Conservation (phyloP, 2,797 vertebrate genomes). For the Gallinago solitaria region DNA sequence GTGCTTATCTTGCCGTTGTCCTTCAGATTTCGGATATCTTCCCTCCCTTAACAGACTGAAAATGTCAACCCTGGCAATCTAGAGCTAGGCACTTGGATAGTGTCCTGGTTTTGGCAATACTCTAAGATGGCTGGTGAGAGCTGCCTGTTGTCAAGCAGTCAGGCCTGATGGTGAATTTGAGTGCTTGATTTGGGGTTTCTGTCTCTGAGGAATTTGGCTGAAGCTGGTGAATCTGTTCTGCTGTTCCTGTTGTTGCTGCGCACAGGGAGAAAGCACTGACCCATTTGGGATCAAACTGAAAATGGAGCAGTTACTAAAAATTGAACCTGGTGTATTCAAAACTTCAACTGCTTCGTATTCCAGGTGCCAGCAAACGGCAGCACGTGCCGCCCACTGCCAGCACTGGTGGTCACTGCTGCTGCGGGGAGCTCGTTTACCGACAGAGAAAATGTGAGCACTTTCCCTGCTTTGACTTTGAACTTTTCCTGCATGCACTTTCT, state of each 20-base stretch:
- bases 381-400: not conserved
- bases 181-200: not conserved
- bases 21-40: not conserved
- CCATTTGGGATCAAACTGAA: not conserved
- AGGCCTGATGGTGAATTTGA: not conserved
- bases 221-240: not conserved
- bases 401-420: not conserved
- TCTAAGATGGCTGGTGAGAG: not conserved
- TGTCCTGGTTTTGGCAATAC: not conserved
- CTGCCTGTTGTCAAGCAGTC: not conserved
- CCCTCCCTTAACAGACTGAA: not conserved
- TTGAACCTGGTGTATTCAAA: not conserved
- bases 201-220: not conserved
- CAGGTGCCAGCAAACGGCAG: not conserved
- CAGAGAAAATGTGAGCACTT: not conserved
- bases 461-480: not conserved
- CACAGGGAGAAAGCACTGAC: not conserved
- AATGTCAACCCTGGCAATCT: not conserved
- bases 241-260: not conserved
- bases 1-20: not conserved
- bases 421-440: fast-evolving
- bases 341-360: not conserved
- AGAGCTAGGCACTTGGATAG: not conserved
- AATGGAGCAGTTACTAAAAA: not conserved
- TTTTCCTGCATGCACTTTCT: not conserved